Base-by-base conservation (phyloP, 1,140 invertebrate species). In the Dendroctonus valens region DNA sequence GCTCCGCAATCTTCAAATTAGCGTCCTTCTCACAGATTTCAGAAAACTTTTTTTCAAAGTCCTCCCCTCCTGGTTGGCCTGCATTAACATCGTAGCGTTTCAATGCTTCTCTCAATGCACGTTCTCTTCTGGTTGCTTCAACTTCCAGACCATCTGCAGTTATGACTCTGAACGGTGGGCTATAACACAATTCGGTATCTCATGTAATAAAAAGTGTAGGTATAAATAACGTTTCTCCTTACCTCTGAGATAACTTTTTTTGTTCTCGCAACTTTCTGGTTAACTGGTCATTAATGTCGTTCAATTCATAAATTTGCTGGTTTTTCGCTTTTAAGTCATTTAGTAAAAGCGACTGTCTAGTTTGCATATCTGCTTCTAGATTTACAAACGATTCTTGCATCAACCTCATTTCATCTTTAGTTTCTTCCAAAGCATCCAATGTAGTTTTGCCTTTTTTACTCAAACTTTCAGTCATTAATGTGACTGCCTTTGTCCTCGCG, bases 361-460 rank as follows among this genome's bases (percentile, higher is more conserved):
- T 79, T 73, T 87, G 88, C 80, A 90, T 86, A 61, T 89, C 85
- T 48, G 78, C 79, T 80, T 93, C 91, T 75, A 88, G 81, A 5
- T 82, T 79, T 8, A 88, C 79, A 80, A 92, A 92, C 77, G 89
- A 87, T 72, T 87, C 83, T 73, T 92, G 91, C 88, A 92, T 91
- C 71, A 85, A 83, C 77, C 86, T 83, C 87, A 91, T 91, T 79
- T 91, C 86, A 68, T 88, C 85, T 77, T 90, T 88, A 8, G 89
- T 90, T 71, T 91, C 90, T 74, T 91, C 90, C 49, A 92, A 78
- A 63, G 86, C 83, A 72, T 88, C 84, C 51, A 91, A 75, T 8
- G 87, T 87, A 62, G 82, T 84, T 80, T 89, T 89, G 71, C 87
- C 85, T 79, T 88, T 89, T 76, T 84, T 86, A 69, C 85, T 89